Evolutionary conservation across 2,797 vertebrate species (phyloP), one percentile per base, ranked within the genome.

Genomic region (Pantherophis vulpinus): DNA sequence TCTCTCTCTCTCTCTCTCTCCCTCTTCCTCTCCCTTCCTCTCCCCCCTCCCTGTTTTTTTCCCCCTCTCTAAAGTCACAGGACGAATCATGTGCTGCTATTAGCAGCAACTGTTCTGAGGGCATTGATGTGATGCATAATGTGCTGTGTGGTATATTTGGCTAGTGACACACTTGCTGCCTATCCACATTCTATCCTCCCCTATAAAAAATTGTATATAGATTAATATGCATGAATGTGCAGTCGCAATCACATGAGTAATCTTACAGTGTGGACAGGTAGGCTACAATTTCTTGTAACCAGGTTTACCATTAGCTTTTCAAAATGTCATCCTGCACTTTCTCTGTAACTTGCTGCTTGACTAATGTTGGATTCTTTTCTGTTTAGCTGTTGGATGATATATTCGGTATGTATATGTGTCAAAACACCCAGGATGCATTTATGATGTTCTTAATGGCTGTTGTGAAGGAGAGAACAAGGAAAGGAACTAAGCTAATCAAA

Each of bases 1-100:
- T 96, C 42, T 27, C 47, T 74, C 54, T 18, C 14, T 96, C 42
- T 27, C 47, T 74, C 54, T 20, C 14, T 0, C 25, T 5, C n/a
- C 8, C 18, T 1, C 42, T 0, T 0, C 66, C 25, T 90, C 90
- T 88, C 2, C 8, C 70, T 66, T 66, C 4, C 0, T 0, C 66
- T 37, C 16, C 32, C 32, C n/a, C 83, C 55, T n/a, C 16, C 3
- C 27, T 5, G 25, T 9, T 23, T 1, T 0, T 32, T 88, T 63
- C 1, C 37, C 37, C 74, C 37, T 25, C 0, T 47, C 0, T 0
- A 0, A 70, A 63, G 92, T 0, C 0, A 91, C 37, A 25, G 7
- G 0, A 83, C 51, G 92, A 56, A 89, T 90, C 70, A 14, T 0
- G 1, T 55, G 1, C 0, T 56, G 6, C 25, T 63, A 32, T 0